Base-by-base conservation (phyloP, 2,113 vertebrate species). In the Urocolius indicus region DNA sequence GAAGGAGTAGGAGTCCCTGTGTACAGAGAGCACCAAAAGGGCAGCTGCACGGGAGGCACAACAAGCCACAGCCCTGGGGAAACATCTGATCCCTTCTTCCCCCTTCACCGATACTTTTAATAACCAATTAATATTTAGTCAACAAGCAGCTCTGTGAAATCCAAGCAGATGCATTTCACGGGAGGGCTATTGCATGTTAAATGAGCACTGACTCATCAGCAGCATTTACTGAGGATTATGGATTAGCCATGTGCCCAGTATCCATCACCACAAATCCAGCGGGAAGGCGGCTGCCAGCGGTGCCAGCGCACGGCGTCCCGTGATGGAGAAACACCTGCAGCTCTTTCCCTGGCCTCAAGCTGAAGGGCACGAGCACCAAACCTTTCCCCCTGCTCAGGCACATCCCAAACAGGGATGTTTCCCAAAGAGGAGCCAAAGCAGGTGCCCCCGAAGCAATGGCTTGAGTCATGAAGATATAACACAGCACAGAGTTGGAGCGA, bases 201-300 rank as follows among this genome's bases (percentile, higher is more conserved):
- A 96, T 94, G 95, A 97, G 97, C 97, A 89, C 94, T 87, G 95
- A 92, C 95, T 97, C 81, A 96, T 95, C 93, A 96, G 95, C 96
- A 86, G 93, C 83, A 66, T 95, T 97, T 95, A 93, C 90, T 17
- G 17, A 90, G 93, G 95, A 97, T 97, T 97, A 94, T 69, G 86
- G 73, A 96, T 96, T 97, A 97, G 95, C 93, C 11, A 30, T 21
- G 13, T 88, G 92, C 89, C 43, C 12, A 5, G 73, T 29, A 95
- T 89, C 91, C 96, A 88, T 94, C 94, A 73, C 78, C 46, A 36
- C 65, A 88, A 96, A 94, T 58, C 77, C 84, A 51, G 59, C 0
- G 2, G 94, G 94, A 81, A 69, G 55, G 87, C 32, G 5, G 75
- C 80, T 59, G 83, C 61, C 0, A 0, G 58, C 12, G 2, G 58